Evolutionary conservation across 2,113 vertebrate genomes (phyloP).

Genomic region (Ginglymostoma cirratum): DNA sequence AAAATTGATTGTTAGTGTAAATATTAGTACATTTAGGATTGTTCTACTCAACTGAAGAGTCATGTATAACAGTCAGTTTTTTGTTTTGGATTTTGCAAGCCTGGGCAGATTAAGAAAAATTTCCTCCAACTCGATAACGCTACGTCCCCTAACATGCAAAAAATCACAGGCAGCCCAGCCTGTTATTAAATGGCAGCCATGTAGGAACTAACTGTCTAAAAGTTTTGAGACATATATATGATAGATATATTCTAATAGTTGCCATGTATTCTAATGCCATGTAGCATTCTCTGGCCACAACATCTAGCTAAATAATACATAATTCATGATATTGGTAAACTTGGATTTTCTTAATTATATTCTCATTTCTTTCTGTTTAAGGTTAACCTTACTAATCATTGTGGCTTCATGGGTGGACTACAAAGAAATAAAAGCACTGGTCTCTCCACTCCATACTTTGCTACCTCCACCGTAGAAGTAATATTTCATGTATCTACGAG

Average conservation of each 20-base stretch:
- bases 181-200: not conserved
- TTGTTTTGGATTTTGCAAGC: too few species aligned
- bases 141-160: not conserved
- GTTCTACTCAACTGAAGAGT: too few species aligned
- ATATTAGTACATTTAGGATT: too few species aligned
- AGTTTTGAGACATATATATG: not conserved
- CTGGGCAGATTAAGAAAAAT: not conserved
- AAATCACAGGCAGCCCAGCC: not conserved
- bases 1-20: too few species aligned
- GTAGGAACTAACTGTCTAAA: not conserved
- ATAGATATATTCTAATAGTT: not conserved
- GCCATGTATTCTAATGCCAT: not conserved
- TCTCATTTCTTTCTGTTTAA: constrained; percentile 47
- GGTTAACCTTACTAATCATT: constrained; percentile 93
- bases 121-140: not conserved
- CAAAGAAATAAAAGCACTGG: constrained; percentile 95
- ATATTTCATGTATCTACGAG: constrained; percentile 97
- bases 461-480: constrained; percentile 94
- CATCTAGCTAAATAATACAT: not conserved
- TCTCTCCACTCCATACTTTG: constrained; percentile 87
- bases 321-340: not conserved
- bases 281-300: not conserved
- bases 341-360: not conserved
- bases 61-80: too few species aligned
- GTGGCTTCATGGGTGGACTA: constrained; percentile 95